phyloP scores from a whole-genome alignment of 2,113 vertebrate genomes.

The Sterrhoptilus dennistouni region DNA sequence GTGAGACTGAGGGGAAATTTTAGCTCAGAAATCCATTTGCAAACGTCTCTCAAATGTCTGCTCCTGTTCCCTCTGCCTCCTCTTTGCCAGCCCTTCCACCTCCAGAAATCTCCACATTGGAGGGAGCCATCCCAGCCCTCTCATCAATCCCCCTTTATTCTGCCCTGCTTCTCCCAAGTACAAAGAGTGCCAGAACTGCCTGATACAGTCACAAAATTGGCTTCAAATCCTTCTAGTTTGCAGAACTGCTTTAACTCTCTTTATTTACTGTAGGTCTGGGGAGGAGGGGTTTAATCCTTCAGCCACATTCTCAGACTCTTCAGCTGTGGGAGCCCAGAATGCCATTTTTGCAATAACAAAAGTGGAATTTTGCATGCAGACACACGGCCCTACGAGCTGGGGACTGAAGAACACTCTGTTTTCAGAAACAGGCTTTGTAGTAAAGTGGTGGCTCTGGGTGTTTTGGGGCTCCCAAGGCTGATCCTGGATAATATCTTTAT shows the following conservation, averaged over 20 bases:
- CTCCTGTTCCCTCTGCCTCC: neutral
- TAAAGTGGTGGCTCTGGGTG: neutral
- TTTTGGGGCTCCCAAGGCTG: neutral
- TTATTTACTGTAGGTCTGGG: neutral
- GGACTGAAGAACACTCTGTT: neutral
- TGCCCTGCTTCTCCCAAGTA: neutral
- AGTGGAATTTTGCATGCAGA: neutral
- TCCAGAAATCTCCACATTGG: neutral
- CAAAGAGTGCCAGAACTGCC: neutral
- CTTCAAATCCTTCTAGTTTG: neutral
- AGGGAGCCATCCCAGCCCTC: neutral
- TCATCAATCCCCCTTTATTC: neutral
- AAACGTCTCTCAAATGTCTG: neutral
- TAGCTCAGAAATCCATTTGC: neutral
- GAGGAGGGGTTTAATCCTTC: neutral
- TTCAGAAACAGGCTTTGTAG: neutral
- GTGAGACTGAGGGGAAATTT: neutral
- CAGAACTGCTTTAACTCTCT: conserved; percentile 9
- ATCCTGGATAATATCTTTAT: neutral
- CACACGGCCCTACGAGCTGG: neutral
- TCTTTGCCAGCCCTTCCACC: neutral
- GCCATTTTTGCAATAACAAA: conserved; percentile 3
- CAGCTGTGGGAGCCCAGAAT: neutral
- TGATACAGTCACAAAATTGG: neutral
- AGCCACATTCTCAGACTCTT: neutral